These are phyloP conservation scores for Athene noctua DNA, from an alignment of 2,113 vertebrate genomes.

Conservation along the genomic window DNA sequence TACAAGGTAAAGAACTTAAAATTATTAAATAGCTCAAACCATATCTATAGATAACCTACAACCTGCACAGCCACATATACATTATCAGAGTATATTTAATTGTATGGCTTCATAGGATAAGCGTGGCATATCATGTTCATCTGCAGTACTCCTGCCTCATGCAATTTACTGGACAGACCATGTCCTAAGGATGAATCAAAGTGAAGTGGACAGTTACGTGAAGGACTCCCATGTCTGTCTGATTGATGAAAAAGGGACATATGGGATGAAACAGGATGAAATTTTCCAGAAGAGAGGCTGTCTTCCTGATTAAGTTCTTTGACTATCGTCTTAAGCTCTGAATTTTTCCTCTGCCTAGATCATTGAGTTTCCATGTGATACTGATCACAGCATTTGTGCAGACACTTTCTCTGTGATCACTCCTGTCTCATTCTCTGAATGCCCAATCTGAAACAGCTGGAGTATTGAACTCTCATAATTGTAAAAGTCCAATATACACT, in stretches of 20 bases:
- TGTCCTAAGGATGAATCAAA: background rate
- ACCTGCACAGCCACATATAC: background rate
- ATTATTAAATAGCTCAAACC: background rate
- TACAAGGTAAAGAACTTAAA: background rate
- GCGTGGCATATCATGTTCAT: fast-evolving
- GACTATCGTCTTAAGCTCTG: background rate
- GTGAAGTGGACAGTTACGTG: background rate
- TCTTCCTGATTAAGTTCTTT: background rate
- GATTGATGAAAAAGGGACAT: background rate
- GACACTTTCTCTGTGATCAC: background rate
- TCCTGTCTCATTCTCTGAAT: background rate
- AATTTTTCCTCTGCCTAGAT: background rate
- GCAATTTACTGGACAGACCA: background rate
- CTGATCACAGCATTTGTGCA: background rate
- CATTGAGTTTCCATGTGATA: background rate
- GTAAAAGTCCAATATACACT: background rate
- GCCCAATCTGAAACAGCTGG: background rate
- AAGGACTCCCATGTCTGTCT: background rate
- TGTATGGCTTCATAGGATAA: background rate
- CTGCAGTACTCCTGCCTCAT: background rate
- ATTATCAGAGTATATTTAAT: background rate
- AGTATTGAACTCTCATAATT: background rate
- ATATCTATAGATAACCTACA: background rate
- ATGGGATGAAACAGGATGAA: background rate
- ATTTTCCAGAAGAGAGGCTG: background rate